Evolutionary conservation across 2,888 invertebrate species (phyloP).

Genomic region (Drosophila mimetica): DNA sequence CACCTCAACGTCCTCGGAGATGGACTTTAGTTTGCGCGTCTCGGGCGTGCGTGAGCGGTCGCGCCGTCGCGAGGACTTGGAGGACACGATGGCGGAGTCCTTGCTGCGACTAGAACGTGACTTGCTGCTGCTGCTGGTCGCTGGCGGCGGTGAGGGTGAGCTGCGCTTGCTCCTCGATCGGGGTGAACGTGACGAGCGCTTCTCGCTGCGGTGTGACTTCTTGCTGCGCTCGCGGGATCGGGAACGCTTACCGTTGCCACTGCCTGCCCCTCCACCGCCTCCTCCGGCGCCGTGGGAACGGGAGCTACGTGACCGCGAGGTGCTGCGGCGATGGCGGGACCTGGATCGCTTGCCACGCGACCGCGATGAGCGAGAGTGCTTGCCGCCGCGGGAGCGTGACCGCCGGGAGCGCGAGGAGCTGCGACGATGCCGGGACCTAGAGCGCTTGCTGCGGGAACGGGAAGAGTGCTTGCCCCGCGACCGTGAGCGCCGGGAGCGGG

Average conservation of each 20-base stretch:
- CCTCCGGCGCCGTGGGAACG: slow-evolving; percentile 37
- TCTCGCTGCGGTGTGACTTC: slow-evolving; percentile 86
- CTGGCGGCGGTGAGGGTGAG: slow-evolving; percentile 83
- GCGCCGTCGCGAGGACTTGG: slow-evolving; percentile 76
- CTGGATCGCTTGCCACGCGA: slow-evolving; percentile 85
- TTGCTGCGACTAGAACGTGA: slow-evolving; percentile 81
- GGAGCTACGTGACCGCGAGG: slow-evolving; percentile 73
- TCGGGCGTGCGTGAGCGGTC: slow-evolving; percentile 81
- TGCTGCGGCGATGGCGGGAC: slow-evolving; percentile 84
- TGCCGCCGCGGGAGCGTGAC: slow-evolving; percentile 82
- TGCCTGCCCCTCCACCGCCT: slow-evolving; percentile 19
- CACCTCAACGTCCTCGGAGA: slow-evolving; percentile 77
- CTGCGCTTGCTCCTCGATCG: slow-evolving; percentile 84
- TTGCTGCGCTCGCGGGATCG: slow-evolving; percentile 87
- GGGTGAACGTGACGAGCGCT: slow-evolving; percentile 84
- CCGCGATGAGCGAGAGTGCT: slow-evolving; percentile 84
- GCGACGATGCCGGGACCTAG: slow-evolving; percentile 85
- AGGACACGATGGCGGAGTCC: slow-evolving; percentile 64
- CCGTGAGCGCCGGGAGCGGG: slow-evolving; percentile 88
- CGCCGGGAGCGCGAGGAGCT: slow-evolving; percentile 83
- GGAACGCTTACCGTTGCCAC: slow-evolving; percentile 81
- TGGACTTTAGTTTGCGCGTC: slow-evolving; percentile 81
- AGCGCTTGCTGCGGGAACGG: slow-evolving; percentile 84
- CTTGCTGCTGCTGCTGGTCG: slow-evolving; percentile 51
- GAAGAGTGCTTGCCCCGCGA: slow-evolving; percentile 83